These are phyloP conservation scores for Pogoniulus pusillus DNA, from an alignment of 2,797 vertebrate species.

Conservation along the genomic window DNA sequence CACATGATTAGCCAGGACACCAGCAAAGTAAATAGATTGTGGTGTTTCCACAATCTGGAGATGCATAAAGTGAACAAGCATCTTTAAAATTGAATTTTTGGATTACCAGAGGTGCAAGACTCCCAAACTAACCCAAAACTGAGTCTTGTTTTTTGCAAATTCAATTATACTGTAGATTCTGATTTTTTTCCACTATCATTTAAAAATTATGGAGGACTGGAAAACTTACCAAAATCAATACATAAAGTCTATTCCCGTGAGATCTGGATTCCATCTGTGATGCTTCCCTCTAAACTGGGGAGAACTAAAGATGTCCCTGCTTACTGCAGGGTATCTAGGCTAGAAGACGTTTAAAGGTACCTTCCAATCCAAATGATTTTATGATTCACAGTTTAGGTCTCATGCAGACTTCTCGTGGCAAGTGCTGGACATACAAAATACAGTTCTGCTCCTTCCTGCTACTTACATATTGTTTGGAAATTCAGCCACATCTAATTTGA, in stretches of 20 bases:
- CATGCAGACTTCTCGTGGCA: too few species aligned
- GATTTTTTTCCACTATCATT: neutral
- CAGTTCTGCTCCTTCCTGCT: too few species aligned
- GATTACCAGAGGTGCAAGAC: neutral
- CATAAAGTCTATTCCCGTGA: neutral
- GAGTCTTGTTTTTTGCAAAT: slow-evolving; percentile 9
- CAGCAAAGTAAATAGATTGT: neutral
- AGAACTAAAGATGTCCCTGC: neutral
- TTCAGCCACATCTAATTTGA: too few species aligned
- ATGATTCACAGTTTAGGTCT: too few species aligned
- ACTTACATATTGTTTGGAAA: too few species aligned
- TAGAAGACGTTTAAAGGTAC: too few species aligned
- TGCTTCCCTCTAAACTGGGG: neutral
- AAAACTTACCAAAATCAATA: neutral
- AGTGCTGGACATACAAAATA: too few species aligned
- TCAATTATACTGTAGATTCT: neutral
- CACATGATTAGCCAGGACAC: neutral
- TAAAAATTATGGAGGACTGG: neutral
- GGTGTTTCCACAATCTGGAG: neutral
- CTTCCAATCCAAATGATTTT: too few species aligned
- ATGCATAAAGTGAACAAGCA: neutral
- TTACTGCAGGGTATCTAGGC: too few species aligned
- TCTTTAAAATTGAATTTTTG: neutral
- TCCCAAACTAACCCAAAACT: slow-evolving; percentile 1
- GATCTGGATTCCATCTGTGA: neutral